Base-by-base conservation (phyloP, 2,888 invertebrate species). In the Mythimna loreyi region DNA sequence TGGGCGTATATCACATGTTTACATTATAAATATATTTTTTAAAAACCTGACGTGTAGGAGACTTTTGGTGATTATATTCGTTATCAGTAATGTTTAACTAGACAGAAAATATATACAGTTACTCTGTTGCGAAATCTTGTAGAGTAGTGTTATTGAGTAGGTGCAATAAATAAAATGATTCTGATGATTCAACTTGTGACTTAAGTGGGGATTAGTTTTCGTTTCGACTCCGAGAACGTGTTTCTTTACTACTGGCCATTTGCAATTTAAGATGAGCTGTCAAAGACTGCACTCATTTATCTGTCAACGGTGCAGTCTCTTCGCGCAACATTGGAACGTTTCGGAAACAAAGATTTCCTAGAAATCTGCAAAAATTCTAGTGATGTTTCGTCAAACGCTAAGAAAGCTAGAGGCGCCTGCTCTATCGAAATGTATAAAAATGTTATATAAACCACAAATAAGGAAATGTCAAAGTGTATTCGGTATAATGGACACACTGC, bases 391-490 rank as follows among this genome's bases (percentile, higher is more conserved):
- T 45, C 65, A 79, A 67, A 43, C 63, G n/a, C 40, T 87, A 21
- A 62, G 62, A 8, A 88, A 80, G 79, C 75, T 85, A 43, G 47
- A 69, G n/a, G 9, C 67, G 19, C 61, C 64, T n/a, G 33, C 68
- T 30, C 9, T 83, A 2, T 62, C 65, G 1, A 84, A 80, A 49
- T 33, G 11, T 25, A 45, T 63, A 47, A 40, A 60, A 76, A 43
- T 28, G 50, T 19, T n/a, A 25, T 16, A 45, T 33, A 56, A 49
- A 13, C n/a, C 52, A 56, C 84, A 84, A 40, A 43, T 67, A 30
- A 86, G 80, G 82, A 83, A 86, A 81, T 94, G 93, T 65, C 91
- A 93, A 78, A 92, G 91, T 80, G 87, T 94, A 2, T 93, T 94
- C 75, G 92, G 93, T 36, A 87, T 94, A 45, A 90, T 94, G 73